Evolutionary conservation across 1,140 invertebrate species (phyloP), one percentile per base, ranked within the genome.

Genomic region (Drosophila mayri): DNA sequence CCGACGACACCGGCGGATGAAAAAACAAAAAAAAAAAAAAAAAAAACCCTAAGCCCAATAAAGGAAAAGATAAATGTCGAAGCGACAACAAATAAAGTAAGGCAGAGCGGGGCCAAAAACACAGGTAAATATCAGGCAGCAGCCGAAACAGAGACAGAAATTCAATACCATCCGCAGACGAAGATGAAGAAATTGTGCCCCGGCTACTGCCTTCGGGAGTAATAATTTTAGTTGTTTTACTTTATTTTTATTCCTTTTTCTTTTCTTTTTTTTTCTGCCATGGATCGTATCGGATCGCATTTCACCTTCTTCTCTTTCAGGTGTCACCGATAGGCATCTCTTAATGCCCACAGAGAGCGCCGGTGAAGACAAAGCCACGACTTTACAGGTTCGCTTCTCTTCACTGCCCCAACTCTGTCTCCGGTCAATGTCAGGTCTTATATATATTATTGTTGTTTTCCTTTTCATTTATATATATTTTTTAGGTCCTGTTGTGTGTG

Each of bases 231-330:
- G 59, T 75, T 76, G 76, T 72, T 60, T 73, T 73, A 60, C 50
- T 58, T 49, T 59, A 49, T 43, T 46, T 44, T 44, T 40, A 58
- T 44, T 32, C 20, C n/a, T 41, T 41, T 40, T 44, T 22, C 7
- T 5, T 67, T 78, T 73, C 18, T 52, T 49, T 54, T 86, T 81
- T 30, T 55, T 40, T n/a, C n/a, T 52, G 60, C 72, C 76, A 88
- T 67, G 84, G 84, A 87, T 77, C 84, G 70, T 80, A 90, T 88
- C 84, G 83, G 88, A 91, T 91, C 88, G 84, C 88, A 91, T 91
- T 91, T 91, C 88, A 91, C 88, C 86, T 91, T 91, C 85, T 84
- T 88, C 84, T 90, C 80, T 68, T 91, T 91, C 88, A 91, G 88
- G 88, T 91, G 88, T 91, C 88, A 91, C 77, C 84, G 88, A 91